Conservation (phyloP, 2,888 invertebrate species). For the Hoplodrina ambigua region DNA sequence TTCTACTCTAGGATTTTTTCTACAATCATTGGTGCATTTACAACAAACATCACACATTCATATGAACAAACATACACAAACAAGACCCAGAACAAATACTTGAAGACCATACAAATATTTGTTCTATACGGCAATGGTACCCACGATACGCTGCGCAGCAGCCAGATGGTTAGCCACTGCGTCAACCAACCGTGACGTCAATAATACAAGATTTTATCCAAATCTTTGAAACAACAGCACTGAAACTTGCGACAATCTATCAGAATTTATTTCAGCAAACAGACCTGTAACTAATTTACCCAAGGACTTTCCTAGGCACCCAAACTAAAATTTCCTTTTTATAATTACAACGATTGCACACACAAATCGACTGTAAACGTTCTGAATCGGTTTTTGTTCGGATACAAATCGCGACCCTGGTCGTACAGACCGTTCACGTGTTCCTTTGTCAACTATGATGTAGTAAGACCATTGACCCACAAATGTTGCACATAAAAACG, state of each 20-base stretch:
- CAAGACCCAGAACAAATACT: too few relatives aligned
- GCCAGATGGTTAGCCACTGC: too few relatives aligned
- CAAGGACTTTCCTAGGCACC: constrained; percentile 29
- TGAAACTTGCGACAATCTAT: neutral
- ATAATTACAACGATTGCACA: constrained; percentile 44
- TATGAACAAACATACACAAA: too few relatives aligned
- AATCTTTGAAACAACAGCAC: neutral
- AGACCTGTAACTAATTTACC: constrained; percentile 21
- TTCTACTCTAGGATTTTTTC: too few relatives aligned
- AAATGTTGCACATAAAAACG: constrained; percentile 46
- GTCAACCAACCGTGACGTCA: too few relatives aligned
- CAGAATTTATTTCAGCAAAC: neutral
- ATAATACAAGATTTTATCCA: neutral
- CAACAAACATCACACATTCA: too few relatives aligned
- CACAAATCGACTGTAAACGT: constrained; percentile 39
- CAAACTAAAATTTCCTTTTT: constrained; percentile 36
- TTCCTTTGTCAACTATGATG: constrained; percentile 55
- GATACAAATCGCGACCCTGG: constrained; percentile 41
- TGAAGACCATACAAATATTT: too few relatives aligned
- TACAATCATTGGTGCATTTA: too few relatives aligned
- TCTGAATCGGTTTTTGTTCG: constrained; percentile 29
- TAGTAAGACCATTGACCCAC: constrained; percentile 58
- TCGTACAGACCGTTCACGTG: constrained; percentile 32
- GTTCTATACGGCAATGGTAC: too few relatives aligned
- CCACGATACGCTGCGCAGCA: too few relatives aligned